Percentiles rank a stretch among this genome's conserved stretches.
These are phyloP conservation scores for Petrocephalus sullivani DNA, from an alignment of 2,797 vertebrate genomes.

Conservation along the genomic window DNA sequence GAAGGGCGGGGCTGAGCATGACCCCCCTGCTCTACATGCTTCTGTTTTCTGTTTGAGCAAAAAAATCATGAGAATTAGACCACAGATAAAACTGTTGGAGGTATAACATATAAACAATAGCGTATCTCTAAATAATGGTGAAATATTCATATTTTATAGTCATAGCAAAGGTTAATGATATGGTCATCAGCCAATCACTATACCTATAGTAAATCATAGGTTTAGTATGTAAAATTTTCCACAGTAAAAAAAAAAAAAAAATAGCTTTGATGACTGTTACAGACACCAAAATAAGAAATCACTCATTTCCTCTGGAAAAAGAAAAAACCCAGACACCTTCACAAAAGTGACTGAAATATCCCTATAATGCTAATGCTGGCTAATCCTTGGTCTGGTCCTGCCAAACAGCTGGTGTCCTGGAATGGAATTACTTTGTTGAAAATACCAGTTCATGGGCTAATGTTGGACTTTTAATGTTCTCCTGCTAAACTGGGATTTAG, in stretches of 20 bases:
- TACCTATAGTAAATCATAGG: conserved; percentile 27
- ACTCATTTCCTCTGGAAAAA: conserved; percentile 40
- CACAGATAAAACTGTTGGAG: background rate
- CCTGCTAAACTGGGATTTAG: conserved; percentile 1
- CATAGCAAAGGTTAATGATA: background rate
- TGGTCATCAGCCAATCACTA: background rate
- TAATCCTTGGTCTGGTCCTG: conserved; percentile 31
- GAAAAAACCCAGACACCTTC: conserved; percentile 39
- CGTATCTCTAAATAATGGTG: background rate
- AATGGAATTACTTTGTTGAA: conserved; percentile 58
- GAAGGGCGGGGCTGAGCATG: too few relatives aligned
- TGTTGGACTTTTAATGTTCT: conserved; percentile 32
- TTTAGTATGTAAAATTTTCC: conserved; percentile 33
- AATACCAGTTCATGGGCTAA: conserved; percentile 52
- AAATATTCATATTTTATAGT: background rate
- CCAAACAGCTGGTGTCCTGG: conserved; percentile 62
- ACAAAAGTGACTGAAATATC: conserved; percentile 42
- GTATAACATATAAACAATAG: background rate
- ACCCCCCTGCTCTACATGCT: too few relatives aligned
- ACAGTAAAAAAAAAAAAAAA: conserved; percentile 34
- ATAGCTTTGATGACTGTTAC: conserved; percentile 44
- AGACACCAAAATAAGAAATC: conserved; percentile 32
- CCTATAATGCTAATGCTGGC: conserved; percentile 27
- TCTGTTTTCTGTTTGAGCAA: background rate
- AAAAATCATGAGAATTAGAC: background rate